Percentiles rank a stretch among this genome's conserved stretches.
These are phyloP conservation scores for Dendrolimus punctatus DNA, from an alignment of 1,140 invertebrate species.

Conservation along the genomic window DNA sequence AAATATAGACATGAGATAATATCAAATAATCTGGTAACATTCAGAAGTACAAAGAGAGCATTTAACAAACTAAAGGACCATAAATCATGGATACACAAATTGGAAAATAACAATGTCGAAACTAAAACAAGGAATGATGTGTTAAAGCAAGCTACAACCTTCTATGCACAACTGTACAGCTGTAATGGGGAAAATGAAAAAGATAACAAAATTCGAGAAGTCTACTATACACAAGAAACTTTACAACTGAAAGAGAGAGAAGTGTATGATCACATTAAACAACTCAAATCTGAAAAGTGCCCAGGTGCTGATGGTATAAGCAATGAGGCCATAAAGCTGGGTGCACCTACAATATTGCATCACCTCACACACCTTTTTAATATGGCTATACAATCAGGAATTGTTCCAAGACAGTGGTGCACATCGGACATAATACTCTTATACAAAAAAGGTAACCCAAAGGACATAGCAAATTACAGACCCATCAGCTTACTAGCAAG, in stretches of 20 bases:
- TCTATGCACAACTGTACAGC: constrained; percentile 4
- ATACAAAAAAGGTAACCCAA: constrained; percentile 3
- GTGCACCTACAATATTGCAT: neutral
- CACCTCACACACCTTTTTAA: constrained; percentile 3
- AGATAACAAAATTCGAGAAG: neutral
- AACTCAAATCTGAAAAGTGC: constrained; percentile 6
- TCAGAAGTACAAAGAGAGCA: constrained; percentile 6
- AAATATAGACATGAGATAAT: constrained; percentile 2
- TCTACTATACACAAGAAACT: constrained; percentile 1
- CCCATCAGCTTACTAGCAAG: constrained; percentile 1
- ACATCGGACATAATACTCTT: neutral
- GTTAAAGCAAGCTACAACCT: constrained; percentile 2
- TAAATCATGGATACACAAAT: constrained; percentile 7
- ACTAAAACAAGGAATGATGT: constrained; percentile 6
- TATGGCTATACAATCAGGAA: neutral
- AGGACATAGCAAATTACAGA: neutral
- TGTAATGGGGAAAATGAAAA: too few species aligned
- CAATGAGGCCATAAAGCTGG: constrained; percentile 2
- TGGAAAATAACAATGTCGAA: constrained; percentile 4
- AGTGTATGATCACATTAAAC: neutral
- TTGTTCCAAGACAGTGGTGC: constrained; percentile 1
- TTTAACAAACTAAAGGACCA: constrained; percentile 3
- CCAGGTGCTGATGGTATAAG: constrained; percentile 4
- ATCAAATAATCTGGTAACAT: too few species aligned
- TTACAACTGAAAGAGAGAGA: constrained; percentile 1